Conservation (phyloP, 2,113 vertebrate genomes). For the Equus quagga region DNA sequence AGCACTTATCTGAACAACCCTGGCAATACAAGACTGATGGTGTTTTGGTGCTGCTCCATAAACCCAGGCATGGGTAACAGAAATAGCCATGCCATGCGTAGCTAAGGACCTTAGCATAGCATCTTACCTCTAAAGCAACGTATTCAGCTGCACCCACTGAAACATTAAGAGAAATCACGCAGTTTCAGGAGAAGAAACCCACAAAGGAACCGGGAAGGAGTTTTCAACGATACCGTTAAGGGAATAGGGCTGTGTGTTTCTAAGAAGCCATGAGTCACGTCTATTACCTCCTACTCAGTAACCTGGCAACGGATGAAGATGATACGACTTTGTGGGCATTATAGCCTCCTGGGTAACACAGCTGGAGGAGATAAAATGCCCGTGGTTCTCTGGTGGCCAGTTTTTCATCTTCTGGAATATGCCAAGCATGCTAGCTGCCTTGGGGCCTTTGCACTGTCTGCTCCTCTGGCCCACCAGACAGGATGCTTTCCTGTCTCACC, state of each 20-base stretch:
- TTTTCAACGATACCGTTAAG: not conserved
- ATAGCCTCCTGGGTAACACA: not conserved
- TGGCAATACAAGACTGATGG: not conserved
- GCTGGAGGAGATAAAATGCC: not conserved
- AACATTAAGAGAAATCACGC: not conserved
- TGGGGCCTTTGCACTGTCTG: not conserved
- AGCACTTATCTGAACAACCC: not conserved
- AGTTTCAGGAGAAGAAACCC: not conserved
- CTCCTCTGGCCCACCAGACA: not conserved
- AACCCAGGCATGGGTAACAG: not conserved
- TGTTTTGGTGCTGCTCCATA: not conserved
- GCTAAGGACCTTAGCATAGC: not conserved
- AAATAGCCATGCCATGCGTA: fast-evolving
- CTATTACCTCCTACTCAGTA: not conserved
- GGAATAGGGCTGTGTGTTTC: not conserved
- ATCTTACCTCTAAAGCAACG: fast-evolving
- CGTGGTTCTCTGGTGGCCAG: not conserved
- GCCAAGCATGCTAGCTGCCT: fast-evolving
- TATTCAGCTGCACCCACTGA: not conserved
- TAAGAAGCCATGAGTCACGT: not conserved
- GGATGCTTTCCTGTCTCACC: not conserved
- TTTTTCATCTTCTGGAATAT: not conserved
- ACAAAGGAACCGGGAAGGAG: not conserved
- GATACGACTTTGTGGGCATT: not conserved
- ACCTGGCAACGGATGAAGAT: not conserved